A percentile compares a stretch with the other conserved stretches of the same genome.
These are phyloP conservation scores for Phymastichus coffea DNA, from an alignment of 1,140 invertebrate species.

Conservation along the genomic window DNA sequence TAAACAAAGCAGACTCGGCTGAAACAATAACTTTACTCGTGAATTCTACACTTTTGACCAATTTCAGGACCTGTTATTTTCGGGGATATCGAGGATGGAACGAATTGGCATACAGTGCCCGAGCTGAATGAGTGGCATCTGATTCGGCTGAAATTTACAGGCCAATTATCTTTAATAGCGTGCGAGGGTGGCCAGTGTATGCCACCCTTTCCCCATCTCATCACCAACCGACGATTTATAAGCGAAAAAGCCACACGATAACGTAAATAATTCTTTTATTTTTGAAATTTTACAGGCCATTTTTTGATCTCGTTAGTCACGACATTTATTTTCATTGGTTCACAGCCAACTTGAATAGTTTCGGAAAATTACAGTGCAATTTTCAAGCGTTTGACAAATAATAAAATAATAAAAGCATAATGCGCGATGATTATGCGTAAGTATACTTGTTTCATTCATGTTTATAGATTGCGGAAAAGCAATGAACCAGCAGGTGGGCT, in stretches of 20 bases:
- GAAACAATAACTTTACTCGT: background rate
- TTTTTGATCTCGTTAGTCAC: conserved; percentile 21
- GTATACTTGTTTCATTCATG: no score
- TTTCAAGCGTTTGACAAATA: no score
- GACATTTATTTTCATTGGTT: conserved; percentile 25
- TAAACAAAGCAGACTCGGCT: no score
- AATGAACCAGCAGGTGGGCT: no score
- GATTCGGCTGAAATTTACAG: conserved; percentile 24
- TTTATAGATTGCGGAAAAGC: no score
- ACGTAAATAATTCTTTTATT: conserved; percentile 22
- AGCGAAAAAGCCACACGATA: background rate
- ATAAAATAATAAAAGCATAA: no score
- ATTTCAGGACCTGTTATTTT: no score
- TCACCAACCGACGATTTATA: conserved; percentile 22
- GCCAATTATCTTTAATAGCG: conserved; percentile 29
- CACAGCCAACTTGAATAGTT: no score
- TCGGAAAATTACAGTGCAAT: no score
- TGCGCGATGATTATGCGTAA: no score
- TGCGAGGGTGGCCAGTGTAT: no score
- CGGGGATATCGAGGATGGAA: background rate
- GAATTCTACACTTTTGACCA: conserved; percentile 10
- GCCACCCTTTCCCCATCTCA: no score
- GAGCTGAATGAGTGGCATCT: conserved; percentile 15
- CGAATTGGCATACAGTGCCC: conserved; percentile 12
- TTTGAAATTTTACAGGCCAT: conserved; percentile 22